Conservation (phyloP, 2,113 vertebrate genomes). For the Chaetorhynchus papuensis region DNA sequence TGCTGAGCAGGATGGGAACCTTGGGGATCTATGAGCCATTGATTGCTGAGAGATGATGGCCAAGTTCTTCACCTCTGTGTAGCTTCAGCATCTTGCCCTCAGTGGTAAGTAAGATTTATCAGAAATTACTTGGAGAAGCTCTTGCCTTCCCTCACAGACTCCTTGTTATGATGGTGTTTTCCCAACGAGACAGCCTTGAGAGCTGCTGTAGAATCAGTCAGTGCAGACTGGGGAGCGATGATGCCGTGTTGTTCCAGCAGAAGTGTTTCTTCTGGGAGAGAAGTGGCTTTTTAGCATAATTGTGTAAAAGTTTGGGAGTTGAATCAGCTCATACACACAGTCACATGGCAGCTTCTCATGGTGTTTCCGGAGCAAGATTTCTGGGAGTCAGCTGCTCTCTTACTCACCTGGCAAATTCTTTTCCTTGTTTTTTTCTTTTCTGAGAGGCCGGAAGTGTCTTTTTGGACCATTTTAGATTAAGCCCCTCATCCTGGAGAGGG, state of each 20-base stretch:
- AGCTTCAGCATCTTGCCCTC: neutral
- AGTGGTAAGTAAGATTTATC: neutral
- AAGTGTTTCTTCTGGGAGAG: neutral
- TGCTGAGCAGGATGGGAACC: neutral
- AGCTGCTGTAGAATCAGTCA: neutral
- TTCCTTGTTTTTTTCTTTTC: neutral
- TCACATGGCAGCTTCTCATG: neutral
- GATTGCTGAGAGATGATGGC: neutral
- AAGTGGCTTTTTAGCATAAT: neutral
- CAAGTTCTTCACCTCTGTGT: fast-evolving
- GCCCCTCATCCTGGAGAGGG: neutral
- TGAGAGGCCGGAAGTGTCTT: neutral
- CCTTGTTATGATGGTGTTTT: neutral
- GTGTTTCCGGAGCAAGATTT: neutral
- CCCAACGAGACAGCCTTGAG: neutral
- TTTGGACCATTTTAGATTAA: neutral
- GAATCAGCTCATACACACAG: neutral
- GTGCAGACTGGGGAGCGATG: neutral
- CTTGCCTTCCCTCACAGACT: neutral
- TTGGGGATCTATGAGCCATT: neutral
- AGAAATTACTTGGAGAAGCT: neutral
- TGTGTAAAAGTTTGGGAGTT: neutral
- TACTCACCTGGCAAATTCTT: neutral
- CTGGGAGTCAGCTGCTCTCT: neutral
- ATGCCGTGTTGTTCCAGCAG: neutral